Percentiles rank a stretch among this genome's conserved stretches.
Conservation (phyloP, 2,888 invertebrate species). For the Aleiodes alternator region DNA sequence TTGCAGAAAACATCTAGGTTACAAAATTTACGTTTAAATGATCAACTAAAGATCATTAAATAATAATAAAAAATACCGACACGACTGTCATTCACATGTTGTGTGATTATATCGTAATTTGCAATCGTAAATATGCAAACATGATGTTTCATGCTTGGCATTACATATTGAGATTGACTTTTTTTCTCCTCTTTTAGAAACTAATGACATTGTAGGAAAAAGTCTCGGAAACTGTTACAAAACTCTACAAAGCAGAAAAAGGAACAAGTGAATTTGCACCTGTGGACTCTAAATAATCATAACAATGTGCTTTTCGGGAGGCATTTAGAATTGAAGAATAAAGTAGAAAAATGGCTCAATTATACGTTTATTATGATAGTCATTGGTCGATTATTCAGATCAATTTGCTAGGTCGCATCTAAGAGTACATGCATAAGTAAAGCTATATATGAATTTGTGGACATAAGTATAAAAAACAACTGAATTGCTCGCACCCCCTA, state of each 20-base stretch:
- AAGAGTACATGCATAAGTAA: not conserved
- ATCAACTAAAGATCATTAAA: slow-evolving; percentile 4
- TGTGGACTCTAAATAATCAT: not conserved
- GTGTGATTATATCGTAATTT: slow-evolving; percentile 40
- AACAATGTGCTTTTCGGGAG: too few relatives aligned
- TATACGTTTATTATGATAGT: not conserved
- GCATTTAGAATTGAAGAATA: too few relatives aligned
- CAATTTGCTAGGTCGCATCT: not conserved
- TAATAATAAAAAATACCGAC: slow-evolving; percentile 17
- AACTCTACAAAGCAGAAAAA: slow-evolving; percentile 50
- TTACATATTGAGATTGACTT: not conserved
- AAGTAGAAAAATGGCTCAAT: too few relatives aligned
- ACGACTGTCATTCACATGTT: slow-evolving; percentile 42
- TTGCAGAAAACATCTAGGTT: not conserved
- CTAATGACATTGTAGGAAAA: not conserved
- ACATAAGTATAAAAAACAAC: slow-evolving; percentile 13
- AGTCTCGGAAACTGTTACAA: slow-evolving; percentile 30
- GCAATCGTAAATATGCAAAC: slow-evolving; percentile 29
- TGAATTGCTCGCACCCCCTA: slow-evolving; percentile 51
- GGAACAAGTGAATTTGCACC: not conserved
- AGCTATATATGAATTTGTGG: not conserved
- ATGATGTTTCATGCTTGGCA: not conserved
- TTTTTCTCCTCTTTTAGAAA: not conserved
- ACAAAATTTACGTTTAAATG: not conserved
- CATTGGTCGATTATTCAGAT: slow-evolving; percentile 3